These are phyloP conservation scores for Papilio machaon DNA, from an alignment of 1,140 invertebrate genomes.

Conservation along the genomic window DNA sequence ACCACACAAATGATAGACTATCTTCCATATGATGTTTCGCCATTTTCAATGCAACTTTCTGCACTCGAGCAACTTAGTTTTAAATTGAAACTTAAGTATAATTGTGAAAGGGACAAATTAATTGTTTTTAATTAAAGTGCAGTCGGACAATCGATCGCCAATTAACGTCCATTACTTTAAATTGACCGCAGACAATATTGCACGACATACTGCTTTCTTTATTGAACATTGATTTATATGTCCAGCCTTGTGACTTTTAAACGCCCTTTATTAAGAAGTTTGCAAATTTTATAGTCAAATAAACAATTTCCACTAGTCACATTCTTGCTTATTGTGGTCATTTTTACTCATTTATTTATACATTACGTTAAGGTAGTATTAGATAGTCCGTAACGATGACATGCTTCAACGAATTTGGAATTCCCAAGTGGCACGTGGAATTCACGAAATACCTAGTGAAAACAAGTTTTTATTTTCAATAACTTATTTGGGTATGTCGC, in stretches of 20 bases:
- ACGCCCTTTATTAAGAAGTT: neutral
- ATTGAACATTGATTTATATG: slow-evolving; percentile 3
- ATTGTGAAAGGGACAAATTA: slow-evolving; percentile 51
- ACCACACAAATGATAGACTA: neutral
- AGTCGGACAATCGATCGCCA: slow-evolving; percentile 61
- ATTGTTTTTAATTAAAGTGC: slow-evolving; percentile 70
- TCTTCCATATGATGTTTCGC: neutral
- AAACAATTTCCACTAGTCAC: neutral
- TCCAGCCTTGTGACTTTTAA: slow-evolving; percentile 9
- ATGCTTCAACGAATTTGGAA: neutral
- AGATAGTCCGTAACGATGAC: neutral
- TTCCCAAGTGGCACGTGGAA: neutral
- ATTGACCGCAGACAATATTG: slow-evolving; percentile 40
- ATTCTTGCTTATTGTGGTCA: neutral
- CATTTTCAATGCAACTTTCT: neutral
- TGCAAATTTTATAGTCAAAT: neutral
- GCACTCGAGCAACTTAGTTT: neutral
- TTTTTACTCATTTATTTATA: neutral
- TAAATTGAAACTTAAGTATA: slow-evolving; percentile 38
- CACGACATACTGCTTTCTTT: slow-evolving; percentile 15
- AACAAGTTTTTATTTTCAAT: slow-evolving; percentile 7
- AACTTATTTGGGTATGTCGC: slow-evolving; percentile 3
- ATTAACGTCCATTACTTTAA: slow-evolving; percentile 58
- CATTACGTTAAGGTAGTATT: neutral
- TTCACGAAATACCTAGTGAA: neutral